Conservation (phyloP, 2,113 vertebrate genomes). For the Macaca nemestrina region DNA sequence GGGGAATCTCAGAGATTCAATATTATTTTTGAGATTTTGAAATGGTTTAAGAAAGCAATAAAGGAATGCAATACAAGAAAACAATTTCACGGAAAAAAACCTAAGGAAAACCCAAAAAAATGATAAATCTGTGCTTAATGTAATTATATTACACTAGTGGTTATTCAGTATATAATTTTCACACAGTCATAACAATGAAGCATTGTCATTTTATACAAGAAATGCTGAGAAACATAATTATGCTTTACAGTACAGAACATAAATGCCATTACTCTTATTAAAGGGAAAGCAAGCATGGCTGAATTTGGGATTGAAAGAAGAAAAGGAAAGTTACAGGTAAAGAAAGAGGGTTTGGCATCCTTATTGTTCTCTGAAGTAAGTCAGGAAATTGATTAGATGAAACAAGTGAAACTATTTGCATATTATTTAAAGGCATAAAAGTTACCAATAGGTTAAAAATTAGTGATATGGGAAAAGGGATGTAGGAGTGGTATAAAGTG, state of each 20-base stretch:
- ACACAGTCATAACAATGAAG: not conserved
- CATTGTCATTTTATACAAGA: slow-evolving; percentile 12
- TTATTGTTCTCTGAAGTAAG: slow-evolving; percentile 2
- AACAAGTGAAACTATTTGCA: not conserved
- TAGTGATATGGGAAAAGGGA: not conserved
- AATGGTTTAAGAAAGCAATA: not conserved
- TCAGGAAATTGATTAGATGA: not conserved
- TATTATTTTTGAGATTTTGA: not conserved
- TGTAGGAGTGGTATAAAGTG: not conserved
- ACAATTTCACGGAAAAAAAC: not conserved
- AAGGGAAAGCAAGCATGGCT: not conserved
- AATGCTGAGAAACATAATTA: slow-evolving; percentile 1
- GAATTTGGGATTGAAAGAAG: slow-evolving; percentile 20
- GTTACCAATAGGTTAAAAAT: not conserved
- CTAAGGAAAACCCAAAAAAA: not conserved
- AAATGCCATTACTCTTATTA: not conserved
- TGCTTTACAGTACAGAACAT: not conserved
- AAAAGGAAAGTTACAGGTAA: not conserved
- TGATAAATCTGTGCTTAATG: not conserved
- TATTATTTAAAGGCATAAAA: not conserved
- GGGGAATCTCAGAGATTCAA: not conserved
- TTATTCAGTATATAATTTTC: not conserved
- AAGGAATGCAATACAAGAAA: not conserved
- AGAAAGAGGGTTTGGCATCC: not conserved
- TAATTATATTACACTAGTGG: not conserved